Base-by-base conservation (phyloP, 1,140 invertebrate species). In the Meloidogyne floridensis region DNA sequence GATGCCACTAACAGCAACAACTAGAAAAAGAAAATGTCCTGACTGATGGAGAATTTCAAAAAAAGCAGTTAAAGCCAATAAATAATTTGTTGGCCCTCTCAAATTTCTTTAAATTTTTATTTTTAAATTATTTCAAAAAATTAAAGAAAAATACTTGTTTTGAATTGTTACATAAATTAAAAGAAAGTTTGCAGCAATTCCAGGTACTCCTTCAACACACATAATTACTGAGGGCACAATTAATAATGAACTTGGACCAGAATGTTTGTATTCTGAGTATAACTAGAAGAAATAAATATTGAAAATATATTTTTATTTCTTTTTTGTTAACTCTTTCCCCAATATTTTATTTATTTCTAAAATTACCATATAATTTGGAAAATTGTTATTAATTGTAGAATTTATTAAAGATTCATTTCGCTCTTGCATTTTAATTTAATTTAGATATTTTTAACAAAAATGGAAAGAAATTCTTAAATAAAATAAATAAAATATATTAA, bases 31-130 rank as follows among this genome's bases (percentile, higher is more conserved):
- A 4, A 80, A 54, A 32, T 81, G 75, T 15, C 32, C 80, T 54
- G 53, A 80, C 13, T 75, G 72, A 54, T 81, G 80, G 10, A 80
- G 54, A 10, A 80, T 42, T 69, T 81, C 80, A 32, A 77, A 75
- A 2, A 74, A 54, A 15, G 73, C 51, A 54, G 32, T 32, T 56
- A 81, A 20, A 43, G 75, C 80, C 54, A 81, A 71, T 47, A 81
- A 65, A 81, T 75, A 69, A 72, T 75, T 75, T 20, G 54, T 47
- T 13, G 53, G 73, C 9, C 73, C 73, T 42, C 69, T 47, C 32
- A 81, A 53, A 11, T 73, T 80, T 73, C 78, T 80, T 43, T 72
- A 73, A 32, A 18, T 20, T 18, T 32, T 79, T n/a, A 4, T 2
- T 70, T 70, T 18, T 43, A 3, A 8, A 20, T 69, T n/a, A 71